Conservation (phyloP, 2,888 invertebrate species). For the Galerucella nymphaeae region DNA sequence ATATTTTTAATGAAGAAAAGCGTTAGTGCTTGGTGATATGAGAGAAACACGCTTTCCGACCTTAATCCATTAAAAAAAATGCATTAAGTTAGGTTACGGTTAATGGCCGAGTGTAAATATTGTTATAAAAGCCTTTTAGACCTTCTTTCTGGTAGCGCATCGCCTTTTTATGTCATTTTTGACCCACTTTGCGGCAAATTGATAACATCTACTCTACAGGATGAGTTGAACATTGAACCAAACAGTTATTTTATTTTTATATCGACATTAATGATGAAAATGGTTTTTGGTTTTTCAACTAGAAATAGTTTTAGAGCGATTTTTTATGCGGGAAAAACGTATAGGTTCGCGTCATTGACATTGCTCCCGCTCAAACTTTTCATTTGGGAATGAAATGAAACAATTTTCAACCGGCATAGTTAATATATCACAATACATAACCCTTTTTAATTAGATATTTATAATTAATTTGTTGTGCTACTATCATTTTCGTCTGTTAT, state of each 20-base stretch:
- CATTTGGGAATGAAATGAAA: background rate
- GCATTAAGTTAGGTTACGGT: constrained; percentile 39
- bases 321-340: no score
- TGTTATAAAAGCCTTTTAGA: constrained; percentile 40
- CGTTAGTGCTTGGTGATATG: constrained; percentile 34
- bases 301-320: no score
- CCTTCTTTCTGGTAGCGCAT: constrained; percentile 26
- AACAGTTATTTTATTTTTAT: background rate
- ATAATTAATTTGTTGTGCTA: constrained; percentile 1
- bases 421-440: background rate
- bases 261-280: background rate
- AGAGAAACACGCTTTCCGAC: constrained; percentile 36
- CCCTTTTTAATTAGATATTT: background rate
- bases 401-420: background rate
- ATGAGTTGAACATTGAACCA: background rate
- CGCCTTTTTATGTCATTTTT: constrained; percentile 35
- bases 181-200: constrained; percentile 29
- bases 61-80: constrained; percentile 33
- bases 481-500: background rate
- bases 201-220: constrained; percentile 25
- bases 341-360: no score
- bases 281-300: background rate
- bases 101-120: constrained; percentile 39
- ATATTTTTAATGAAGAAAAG: constrained; percentile 45
- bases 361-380: no score